Evolutionary conservation across 2,113 vertebrate genomes (phyloP).

Genomic region (Psittacara wagleri): DNA sequence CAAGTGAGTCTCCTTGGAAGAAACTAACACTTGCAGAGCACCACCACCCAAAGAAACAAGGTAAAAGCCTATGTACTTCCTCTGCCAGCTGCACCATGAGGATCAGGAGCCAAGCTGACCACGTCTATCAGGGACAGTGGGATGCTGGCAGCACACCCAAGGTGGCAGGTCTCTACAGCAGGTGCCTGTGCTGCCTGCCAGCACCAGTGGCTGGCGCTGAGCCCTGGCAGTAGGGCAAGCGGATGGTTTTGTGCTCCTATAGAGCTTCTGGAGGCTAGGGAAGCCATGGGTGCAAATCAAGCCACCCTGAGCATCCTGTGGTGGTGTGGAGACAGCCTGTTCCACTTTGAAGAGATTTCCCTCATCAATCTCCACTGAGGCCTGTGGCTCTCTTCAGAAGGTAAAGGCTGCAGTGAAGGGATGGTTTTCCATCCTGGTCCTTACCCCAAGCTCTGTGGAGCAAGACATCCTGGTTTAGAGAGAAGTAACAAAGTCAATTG

Average conservation of each 20-base stretch:
- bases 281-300: background rate
- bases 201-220: accelerated
- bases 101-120: background rate
- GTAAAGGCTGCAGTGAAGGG: background rate
- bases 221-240: background rate
- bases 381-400: background rate
- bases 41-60: background rate
- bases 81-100: background rate
- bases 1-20: background rate
- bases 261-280: background rate
- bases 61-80: background rate
- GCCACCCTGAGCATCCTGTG: background rate
- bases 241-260: background rate
- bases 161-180: background rate
- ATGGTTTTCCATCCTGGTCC: background rate
- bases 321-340: background rate
- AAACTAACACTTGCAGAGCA: background rate
- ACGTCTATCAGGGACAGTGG: background rate
- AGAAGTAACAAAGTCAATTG: background rate
- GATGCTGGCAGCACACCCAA: background rate
- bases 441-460: background rate
- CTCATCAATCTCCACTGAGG: background rate
- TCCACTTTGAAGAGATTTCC: background rate
- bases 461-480: background rate
- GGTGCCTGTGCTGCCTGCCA: background rate